Evolutionary conservation across 2,888 invertebrate species (phyloP).

Genomic region (Augochlorella aurata): DNA sequence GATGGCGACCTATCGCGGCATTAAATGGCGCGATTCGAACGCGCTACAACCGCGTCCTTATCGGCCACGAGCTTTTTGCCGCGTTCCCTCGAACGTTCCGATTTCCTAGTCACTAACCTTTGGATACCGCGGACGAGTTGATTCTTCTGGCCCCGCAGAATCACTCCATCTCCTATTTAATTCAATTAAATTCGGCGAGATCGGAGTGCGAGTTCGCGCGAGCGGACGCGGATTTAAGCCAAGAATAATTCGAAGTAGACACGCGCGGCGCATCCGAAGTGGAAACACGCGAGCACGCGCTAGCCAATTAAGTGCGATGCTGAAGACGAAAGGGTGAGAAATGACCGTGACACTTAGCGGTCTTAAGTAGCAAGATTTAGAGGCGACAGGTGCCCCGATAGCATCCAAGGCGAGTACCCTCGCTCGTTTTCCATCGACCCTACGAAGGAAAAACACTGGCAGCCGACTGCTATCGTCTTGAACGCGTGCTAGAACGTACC

Average conservation of each 20-base stretch:
- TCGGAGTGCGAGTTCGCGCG: conserved; percentile 18
- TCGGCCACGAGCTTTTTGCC: conserved; percentile 41
- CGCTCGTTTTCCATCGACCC: conserved; percentile 35
- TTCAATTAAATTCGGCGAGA: conserved; percentile 27
- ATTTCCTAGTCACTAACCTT: neutral
- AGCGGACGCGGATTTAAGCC: conserved; percentile 17
- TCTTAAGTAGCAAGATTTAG: conserved; percentile 81
- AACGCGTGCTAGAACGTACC: neutral
- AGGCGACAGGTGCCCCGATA: conserved; percentile 78
- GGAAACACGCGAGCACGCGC: conserved; percentile 62
- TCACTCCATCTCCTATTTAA: neutral
- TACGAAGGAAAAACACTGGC: conserved; percentile 60
- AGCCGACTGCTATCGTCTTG: neutral
- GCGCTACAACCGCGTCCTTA: conserved; percentile 73
- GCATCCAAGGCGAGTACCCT: conserved; percentile 27
- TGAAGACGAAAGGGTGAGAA: conserved; percentile 67
- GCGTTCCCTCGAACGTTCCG: too few relatives aligned
- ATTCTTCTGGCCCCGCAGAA: too few relatives aligned
- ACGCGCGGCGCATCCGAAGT: conserved; percentile 45
- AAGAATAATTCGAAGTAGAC: conserved; percentile 51
- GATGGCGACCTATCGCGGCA: conserved; percentile 50
- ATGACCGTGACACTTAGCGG: conserved; percentile 72
- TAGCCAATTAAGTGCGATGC: conserved; percentile 79
- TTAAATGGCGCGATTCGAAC: conserved; percentile 78
- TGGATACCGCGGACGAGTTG: neutral